Conservation (phyloP, 1,140 invertebrate species). For the Drosophila bocki region DNA sequence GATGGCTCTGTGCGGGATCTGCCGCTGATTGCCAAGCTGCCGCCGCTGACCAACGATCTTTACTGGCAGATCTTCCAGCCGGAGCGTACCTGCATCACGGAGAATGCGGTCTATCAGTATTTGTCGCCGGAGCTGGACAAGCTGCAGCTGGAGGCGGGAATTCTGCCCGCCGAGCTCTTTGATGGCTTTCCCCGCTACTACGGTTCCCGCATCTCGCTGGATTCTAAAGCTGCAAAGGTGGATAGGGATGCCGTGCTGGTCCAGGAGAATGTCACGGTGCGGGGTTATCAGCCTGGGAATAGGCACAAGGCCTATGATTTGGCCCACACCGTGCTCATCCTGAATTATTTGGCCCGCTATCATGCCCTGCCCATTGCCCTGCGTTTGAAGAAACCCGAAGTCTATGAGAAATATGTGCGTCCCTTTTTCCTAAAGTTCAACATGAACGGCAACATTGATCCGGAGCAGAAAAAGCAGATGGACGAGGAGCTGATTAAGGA, state of each 20-base stretch:
- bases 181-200: conserved; percentile 86
- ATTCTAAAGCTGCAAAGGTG: conserved; percentile 80
- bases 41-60: conserved; percentile 87
- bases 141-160: conserved; percentile 85
- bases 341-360: conserved; percentile 86
- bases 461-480: conserved; percentile 21
- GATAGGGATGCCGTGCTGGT: conserved; percentile 87
- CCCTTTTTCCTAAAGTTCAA: conserved; percentile 80
- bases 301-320: conserved; percentile 86
- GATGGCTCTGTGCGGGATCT: conserved; percentile 76
- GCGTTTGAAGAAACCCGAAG: conserved; percentile 85
- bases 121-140: conserved; percentile 86
- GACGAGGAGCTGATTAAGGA: conserved; percentile 46
- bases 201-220: conserved; percentile 86
- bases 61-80: conserved; percentile 87
- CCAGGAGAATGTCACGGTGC: conserved; percentile 87
- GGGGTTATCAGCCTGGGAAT: conserved; percentile 86
- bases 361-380: conserved; percentile 87
- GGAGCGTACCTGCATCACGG: conserved; percentile 87
- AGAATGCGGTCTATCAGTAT: conserved; percentile 86
- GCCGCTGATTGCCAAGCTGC: conserved; percentile 87
- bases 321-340: conserved; percentile 85
- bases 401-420: conserved; percentile 85
- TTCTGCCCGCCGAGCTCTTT: conserved; percentile 83
- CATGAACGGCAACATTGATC: conserved; percentile 61